These are phyloP conservation scores for Stegostoma tigrinum DNA, from an alignment of 2,113 vertebrate species.

Conservation along the genomic window DNA sequence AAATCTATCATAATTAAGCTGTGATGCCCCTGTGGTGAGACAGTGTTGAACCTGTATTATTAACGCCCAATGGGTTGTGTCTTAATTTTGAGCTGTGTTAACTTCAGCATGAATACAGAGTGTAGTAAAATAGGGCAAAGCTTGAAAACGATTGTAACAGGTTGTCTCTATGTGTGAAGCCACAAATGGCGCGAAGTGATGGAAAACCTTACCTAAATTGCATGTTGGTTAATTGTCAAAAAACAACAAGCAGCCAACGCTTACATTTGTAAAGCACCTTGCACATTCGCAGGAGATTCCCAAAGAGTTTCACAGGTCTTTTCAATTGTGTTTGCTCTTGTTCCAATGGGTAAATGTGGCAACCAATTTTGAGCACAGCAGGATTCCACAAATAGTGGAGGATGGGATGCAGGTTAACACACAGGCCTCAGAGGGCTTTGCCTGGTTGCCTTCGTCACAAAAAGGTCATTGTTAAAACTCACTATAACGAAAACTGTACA, in stretches of 20 bases:
- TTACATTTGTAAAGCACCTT: neutral
- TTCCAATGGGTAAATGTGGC: neutral
- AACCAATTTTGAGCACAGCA: neutral
- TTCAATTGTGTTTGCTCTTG: neutral
- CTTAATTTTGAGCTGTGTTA: neutral
- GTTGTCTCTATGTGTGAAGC: neutral
- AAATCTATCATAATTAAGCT: neutral
- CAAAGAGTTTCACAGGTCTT: neutral
- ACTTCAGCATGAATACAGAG: neutral
- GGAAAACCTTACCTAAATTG: neutral
- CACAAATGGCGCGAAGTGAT: neutral
- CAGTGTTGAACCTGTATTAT: neutral
- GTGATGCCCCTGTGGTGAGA: neutral
- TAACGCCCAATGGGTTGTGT: neutral
- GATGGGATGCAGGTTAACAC: neutral
- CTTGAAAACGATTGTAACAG: neutral
- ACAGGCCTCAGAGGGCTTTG: neutral
- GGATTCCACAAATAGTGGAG: neutral
- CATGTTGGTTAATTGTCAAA: neutral
- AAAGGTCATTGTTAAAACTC: neutral
- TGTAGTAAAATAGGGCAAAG: neutral
- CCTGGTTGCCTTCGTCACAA: neutral
- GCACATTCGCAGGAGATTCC: neutral
- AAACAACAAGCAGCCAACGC: neutral
- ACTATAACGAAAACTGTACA: neutral